Evolutionary conservation across 2,888 invertebrate genomes (phyloP), one percentile per base, ranked within the genome.

Genomic region (Strigamia transsilvanica): DNA sequence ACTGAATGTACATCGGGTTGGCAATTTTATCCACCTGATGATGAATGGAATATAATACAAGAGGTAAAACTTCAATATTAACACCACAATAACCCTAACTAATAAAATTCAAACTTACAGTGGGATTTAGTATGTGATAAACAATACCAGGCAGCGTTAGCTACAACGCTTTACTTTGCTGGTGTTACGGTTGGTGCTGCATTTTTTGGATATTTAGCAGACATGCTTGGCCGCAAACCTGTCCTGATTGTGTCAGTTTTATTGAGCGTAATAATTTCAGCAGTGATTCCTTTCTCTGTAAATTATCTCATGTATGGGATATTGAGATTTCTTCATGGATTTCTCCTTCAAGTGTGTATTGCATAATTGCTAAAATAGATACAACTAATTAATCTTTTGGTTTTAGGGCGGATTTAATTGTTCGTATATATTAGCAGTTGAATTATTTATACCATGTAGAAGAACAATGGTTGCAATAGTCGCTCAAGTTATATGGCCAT

Each of bases 351-450:
- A 84, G 88, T 84, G 73, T 80, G 66, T 27, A 27, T 27, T 2
- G 27, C 27, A 27, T 27, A 27, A 1, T 27, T 27, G 27, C 3
- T 27, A 27, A 27, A 27, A 27, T 27, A 38, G 23, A 77, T 21
- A 15, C 38, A 79, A 21, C 15, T 42, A 38, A 12, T 12, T 23
- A 73, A 73, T 27, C 5, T 2, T 73, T 61, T 61, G 13, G 2
- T 4, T n/a, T 32, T 27, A 80, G 80, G 80, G 80, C 5, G 41
- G 13, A 21, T 80, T 51, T 80, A 51, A 41, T 51, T 88, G 89
- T 10, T 88, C 89, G 0, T 90, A 89, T 84, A 88, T 89, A 7
- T 85, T 90, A 46, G 88, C 89, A 51, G 86, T 90, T 86, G 90
- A 91, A 85, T 86, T 89, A 12, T 90, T 89, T 82, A 88, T 89